Evolutionary conservation across 2,888 invertebrate genomes (phyloP).

Genomic region (Phymatocera aterrima): DNA sequence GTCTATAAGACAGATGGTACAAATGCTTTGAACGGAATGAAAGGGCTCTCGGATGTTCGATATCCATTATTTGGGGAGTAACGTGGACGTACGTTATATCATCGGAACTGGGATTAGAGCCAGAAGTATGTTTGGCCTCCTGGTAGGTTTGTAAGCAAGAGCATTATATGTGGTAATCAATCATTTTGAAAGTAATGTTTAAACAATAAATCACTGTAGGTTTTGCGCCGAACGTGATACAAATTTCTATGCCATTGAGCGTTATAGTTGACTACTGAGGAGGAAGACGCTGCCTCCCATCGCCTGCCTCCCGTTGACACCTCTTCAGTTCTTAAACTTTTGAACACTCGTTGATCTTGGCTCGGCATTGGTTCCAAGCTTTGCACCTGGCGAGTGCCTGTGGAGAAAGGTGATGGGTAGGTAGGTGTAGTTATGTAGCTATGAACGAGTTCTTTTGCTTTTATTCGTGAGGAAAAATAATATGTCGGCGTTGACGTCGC

Average conservation of each 20-base stretch:
- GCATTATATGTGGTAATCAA: conserved; percentile 37
- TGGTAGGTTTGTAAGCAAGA: conserved; percentile 18
- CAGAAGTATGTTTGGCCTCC: conserved; percentile 11
- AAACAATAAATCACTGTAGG: conserved; percentile 48
- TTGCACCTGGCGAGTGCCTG: conserved; percentile 24
- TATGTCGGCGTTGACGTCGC: conserved; percentile 4
- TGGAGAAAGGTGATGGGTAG: conserved; percentile 26
- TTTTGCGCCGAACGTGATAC: conserved; percentile 41
- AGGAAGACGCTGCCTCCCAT: conserved; percentile 6
- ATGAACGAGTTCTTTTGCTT: conserved; percentile 14
- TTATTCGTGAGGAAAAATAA: conserved; percentile 7
- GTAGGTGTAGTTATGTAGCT: neutral
- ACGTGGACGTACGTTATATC: neutral
- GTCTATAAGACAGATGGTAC: neutral
- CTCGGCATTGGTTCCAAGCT: conserved; percentile 24
- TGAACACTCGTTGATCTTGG: conserved; percentile 37
- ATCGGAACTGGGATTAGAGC: neutral
- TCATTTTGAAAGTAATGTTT: conserved; percentile 46
- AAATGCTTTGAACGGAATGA: conserved; percentile 31
- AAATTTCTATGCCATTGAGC: conserved; percentile 44
- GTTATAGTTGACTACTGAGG: neutral
- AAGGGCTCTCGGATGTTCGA: conserved; percentile 33
- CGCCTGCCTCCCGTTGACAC: conserved; percentile 41
- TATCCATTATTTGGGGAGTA: conserved; percentile 7
- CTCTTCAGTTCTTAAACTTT: conserved; percentile 27